Conservation (phyloP, 2,113 vertebrate species). For the Heloderma charlesbogerti region DNA sequence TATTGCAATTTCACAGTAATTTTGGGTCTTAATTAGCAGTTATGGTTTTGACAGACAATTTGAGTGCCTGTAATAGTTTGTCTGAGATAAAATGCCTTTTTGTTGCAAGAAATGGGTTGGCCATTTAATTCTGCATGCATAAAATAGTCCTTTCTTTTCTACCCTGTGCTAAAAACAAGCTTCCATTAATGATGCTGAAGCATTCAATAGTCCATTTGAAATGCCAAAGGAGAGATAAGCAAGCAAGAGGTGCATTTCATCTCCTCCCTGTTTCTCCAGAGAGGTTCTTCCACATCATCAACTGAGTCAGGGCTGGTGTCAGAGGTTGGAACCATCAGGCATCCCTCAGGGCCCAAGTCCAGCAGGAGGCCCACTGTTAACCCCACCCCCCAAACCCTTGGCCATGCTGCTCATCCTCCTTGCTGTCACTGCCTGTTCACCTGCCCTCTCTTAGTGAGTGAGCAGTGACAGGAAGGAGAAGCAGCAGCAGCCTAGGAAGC, state of each 20-base stretch:
- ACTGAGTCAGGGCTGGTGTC: neutral
- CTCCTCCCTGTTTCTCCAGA: neutral
- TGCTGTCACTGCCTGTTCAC: neutral
- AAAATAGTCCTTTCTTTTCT: conserved; percentile 1
- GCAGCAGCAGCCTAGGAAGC: neutral
- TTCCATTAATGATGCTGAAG: conserved; percentile 25
- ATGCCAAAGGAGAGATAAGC: fast-evolving
- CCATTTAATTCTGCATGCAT: conserved; percentile 19
- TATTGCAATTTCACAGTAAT: conserved; percentile 70
- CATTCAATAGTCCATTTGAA: conserved; percentile 9
- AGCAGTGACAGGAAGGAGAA: neutral
- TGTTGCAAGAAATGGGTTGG: conserved; percentile 23
- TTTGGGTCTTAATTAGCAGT: conserved; percentile 73
- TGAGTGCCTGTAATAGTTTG: conserved; percentile 49
- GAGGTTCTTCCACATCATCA: neutral
- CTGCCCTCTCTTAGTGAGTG: neutral
- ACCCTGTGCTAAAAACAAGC: neutral
- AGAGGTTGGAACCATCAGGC: neutral
- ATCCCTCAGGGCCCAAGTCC: too few relatives aligned
- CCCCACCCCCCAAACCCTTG: neutral
- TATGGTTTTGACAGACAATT: conserved; percentile 62
- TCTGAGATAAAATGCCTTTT: conserved; percentile 32
- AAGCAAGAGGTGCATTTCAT: neutral
- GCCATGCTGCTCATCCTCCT: neutral
- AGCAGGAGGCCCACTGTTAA: neutral